These are phyloP conservation scores for Galerucella pusilla DNA, from an alignment of 2,888 invertebrate genomes.

Conservation along the genomic window DNA sequence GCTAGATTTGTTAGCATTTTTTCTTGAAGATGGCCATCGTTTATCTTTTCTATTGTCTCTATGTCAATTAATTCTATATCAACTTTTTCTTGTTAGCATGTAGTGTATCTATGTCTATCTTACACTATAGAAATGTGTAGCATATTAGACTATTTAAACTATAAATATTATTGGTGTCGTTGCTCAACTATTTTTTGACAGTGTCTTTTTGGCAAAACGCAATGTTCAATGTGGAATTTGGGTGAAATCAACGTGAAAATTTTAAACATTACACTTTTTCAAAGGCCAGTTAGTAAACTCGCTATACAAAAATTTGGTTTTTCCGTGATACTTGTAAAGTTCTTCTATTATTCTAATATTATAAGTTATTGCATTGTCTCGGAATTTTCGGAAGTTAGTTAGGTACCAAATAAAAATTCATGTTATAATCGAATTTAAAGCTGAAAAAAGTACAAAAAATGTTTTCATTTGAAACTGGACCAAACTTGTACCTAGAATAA, in stretches of 20 bases:
- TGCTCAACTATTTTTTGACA: slow-evolving; percentile 60
- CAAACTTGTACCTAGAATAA: no score
- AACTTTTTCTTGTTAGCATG: slow-evolving; percentile 55
- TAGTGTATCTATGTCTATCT: slow-evolving; percentile 55
- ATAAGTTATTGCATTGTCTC: neutral
- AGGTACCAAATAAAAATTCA: no score
- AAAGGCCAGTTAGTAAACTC: slow-evolving; percentile 6
- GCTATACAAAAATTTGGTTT: neutral
- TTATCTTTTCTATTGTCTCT: slow-evolving; percentile 55
- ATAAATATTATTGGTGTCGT: slow-evolving; percentile 64
- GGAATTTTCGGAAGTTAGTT: neutral
- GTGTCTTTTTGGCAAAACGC: slow-evolving; percentile 65
- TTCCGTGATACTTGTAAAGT: neutral
- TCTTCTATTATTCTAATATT: neutral
- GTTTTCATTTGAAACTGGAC: no score
- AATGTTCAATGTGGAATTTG: slow-evolving; percentile 66
- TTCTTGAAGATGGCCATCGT: slow-evolving; percentile 41
- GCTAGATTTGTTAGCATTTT: slow-evolving; percentile 22
- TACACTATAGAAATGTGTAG: slow-evolving; percentile 52
- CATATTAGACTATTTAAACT: slow-evolving; percentile 59
- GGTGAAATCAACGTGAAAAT: slow-evolving; percentile 63
- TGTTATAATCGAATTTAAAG: no score
- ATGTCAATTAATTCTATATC: slow-evolving; percentile 60
- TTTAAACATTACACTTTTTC: slow-evolving; percentile 22
- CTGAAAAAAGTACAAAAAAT: no score